A percentile compares a stretch with the other conserved stretches of the same genome.
These are phyloP conservation scores for Cololabis saira DNA, from an alignment of 2,113 vertebrate genomes.

Conservation along the genomic window DNA sequence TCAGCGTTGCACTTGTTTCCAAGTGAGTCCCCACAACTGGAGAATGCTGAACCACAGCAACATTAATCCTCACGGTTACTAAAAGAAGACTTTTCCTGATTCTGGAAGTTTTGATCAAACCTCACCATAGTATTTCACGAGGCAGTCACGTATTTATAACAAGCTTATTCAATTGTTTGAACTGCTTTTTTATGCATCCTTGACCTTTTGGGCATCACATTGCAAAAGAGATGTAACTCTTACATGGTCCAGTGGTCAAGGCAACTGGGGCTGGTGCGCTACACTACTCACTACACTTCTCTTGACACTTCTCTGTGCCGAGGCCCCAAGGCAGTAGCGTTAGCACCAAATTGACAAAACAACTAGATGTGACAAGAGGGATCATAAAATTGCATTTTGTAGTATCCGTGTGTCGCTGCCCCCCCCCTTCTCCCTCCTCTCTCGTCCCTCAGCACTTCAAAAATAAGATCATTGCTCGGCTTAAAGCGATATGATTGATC, in stretches of 20 bases:
- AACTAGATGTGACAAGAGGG: slow-evolving; percentile 77
- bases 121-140: neutral
- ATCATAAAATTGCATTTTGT: slow-evolving; percentile 80
- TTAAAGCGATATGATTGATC: slow-evolving; percentile 72
- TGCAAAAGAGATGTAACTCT: slow-evolving; percentile 45
- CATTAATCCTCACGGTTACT: neutral
- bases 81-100: neutral
- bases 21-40: slow-evolving; percentile 3
- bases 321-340: slow-evolving; percentile 64
- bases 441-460: slow-evolving; percentile 66
- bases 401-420: slow-evolving; percentile 67
- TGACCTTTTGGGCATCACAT: slow-evolving; percentile 46
- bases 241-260: slow-evolving; percentile 41
- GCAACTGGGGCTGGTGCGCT: slow-evolving; percentile 44
- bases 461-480: slow-evolving; percentile 73
- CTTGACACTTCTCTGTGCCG: slow-evolving; percentile 24
- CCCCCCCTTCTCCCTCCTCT: slow-evolving; percentile 51
- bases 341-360: slow-evolving; percentile 77
- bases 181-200: slow-evolving; percentile 1
- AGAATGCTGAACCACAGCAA: neutral
- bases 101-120: slow-evolving; percentile 1
- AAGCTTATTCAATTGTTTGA: slow-evolving; percentile 11
- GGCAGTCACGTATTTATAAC: slow-evolving; percentile 12
- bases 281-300: slow-evolving; percentile 19
- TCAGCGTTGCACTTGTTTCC: slow-evolving; percentile 6